Evolutionary conservation across 1,140 invertebrate genomes (phyloP).

Genomic region (Drosophila neocordata): DNA sequence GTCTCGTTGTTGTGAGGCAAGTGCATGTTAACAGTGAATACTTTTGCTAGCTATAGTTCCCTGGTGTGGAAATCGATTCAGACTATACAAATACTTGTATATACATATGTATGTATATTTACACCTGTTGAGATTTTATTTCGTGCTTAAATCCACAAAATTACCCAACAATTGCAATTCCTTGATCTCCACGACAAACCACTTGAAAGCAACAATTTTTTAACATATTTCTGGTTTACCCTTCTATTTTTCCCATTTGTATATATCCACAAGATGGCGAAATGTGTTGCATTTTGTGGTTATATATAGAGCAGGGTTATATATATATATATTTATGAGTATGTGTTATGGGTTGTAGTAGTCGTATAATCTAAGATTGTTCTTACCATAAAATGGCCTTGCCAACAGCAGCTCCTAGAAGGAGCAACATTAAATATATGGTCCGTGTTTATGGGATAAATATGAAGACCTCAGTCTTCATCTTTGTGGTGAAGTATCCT

Average conservation of each 20-base stretch:
- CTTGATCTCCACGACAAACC: neutral
- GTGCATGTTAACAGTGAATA: neutral
- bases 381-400: conserved; percentile 4
- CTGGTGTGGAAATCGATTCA: neutral
- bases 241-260: neutral
- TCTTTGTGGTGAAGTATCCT: too few relatives aligned
- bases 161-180: conserved; percentile 4
- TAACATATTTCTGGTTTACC: too few relatives aligned
- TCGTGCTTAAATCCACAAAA: conserved; percentile 1
- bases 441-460: conserved; percentile 4
- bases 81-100: too few relatives aligned
- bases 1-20: neutral
- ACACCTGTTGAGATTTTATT: conserved; percentile 8
- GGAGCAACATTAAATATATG: neutral
- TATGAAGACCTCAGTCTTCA: neutral
- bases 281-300: conserved; percentile 2
- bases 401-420: neutral
- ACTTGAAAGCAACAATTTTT: neutral
- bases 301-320: neutral
- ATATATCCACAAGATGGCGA: neutral
- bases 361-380: neutral
- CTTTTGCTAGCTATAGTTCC: neutral
- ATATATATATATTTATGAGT: neutral
- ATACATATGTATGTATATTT: neutral
- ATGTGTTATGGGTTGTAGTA: neutral